These are phyloP conservation scores for Caenorhabditis parvicauda DNA, from an alignment of 2,888 invertebrate species.

Conservation along the genomic window DNA sequence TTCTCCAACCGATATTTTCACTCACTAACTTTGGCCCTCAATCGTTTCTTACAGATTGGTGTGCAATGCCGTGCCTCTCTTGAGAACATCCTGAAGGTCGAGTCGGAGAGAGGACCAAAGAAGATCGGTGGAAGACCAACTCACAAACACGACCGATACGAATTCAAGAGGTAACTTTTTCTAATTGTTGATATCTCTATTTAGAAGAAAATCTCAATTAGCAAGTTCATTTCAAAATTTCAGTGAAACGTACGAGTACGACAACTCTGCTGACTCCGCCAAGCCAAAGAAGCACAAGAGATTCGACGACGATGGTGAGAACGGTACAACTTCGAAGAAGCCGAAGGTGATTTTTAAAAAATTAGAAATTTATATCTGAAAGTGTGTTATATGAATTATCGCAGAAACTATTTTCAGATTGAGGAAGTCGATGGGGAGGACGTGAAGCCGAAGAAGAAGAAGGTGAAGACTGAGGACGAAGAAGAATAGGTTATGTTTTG, in stretches of 20 bases:
- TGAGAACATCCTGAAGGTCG: slow-evolving; percentile 73
- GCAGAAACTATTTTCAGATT: slow-evolving; percentile 6
- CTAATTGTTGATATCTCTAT: background rate
- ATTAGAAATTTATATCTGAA: no score
- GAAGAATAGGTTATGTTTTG: slow-evolving; percentile 26
- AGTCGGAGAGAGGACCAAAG: slow-evolving; percentile 75
- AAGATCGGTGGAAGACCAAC: slow-evolving; percentile 81
- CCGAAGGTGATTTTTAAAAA: slow-evolving; percentile 22
- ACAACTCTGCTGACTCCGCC: slow-evolving; percentile 44
- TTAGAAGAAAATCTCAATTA: background rate
- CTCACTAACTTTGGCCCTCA: slow-evolving; percentile 30
- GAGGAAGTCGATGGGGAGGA: slow-evolving; percentile 21
- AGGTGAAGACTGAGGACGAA: slow-evolving; percentile 32
- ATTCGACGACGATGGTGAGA: slow-evolving; percentile 29
- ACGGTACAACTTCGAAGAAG: slow-evolving; percentile 33
- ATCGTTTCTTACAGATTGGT: no score
- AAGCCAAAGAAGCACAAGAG: slow-evolving; percentile 33
- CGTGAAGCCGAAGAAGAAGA: slow-evolving; percentile 21
- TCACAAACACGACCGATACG: slow-evolving; percentile 89
- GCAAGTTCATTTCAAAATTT: slow-evolving; percentile 13
- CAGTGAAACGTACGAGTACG: slow-evolving; percentile 57
- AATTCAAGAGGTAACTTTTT: slow-evolving; percentile 72
- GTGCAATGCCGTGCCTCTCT: slow-evolving; percentile 84
- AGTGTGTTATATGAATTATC: background rate
- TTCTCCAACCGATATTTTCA: background rate